Percentiles rank a stretch among this genome's conserved stretches.
These are phyloP conservation scores for Pedionomus torquatus DNA, from an alignment of 2,113 vertebrate species.

Conservation along the genomic window DNA sequence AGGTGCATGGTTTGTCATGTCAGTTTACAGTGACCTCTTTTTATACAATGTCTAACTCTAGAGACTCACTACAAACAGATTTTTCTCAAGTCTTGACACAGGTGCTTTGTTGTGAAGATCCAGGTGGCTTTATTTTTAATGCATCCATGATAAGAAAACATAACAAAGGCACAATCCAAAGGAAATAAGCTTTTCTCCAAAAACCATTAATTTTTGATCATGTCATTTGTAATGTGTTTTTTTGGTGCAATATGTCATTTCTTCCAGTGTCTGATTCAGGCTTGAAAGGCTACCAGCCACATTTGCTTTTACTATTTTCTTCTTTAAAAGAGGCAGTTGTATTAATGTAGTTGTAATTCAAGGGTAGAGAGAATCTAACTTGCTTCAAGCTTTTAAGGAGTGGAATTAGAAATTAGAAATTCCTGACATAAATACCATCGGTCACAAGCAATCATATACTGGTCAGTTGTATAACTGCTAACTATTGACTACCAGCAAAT, in stretches of 20 bases:
- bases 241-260: not conserved
- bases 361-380: not conserved
- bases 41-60: not conserved
- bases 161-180: not conserved
- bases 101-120: not conserved
- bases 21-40: not conserved
- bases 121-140: not conserved
- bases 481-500: not conserved
- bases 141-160: not conserved
- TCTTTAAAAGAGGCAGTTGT: not conserved
- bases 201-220: constrained; percentile 2
- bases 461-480: not conserved
- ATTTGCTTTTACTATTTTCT: not conserved
- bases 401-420: not conserved
- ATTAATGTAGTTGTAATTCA: not conserved
- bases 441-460: not conserved
- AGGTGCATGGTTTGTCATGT: constrained; percentile 14
- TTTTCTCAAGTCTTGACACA: constrained; percentile 38
- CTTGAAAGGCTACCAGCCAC: not conserved
- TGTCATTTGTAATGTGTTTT: not conserved
- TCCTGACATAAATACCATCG: not conserved
- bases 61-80: constrained; percentile 5
- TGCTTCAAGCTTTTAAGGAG: not conserved
- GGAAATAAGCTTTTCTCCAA: not conserved
- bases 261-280: not conserved